Evolutionary conservation across 2,113 vertebrate species (phyloP).

Genomic region (Poicephalus meyeri): DNA sequence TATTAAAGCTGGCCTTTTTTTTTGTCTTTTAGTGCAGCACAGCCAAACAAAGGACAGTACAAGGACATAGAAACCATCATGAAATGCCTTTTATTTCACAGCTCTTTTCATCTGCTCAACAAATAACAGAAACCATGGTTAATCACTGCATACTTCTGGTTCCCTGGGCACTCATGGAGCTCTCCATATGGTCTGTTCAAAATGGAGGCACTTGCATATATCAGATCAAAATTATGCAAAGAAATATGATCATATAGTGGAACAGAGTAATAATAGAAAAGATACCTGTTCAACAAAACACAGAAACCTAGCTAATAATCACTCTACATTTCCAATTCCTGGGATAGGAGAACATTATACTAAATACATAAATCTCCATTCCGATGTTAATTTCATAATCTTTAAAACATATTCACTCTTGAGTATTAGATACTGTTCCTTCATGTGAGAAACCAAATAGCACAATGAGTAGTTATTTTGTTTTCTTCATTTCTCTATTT

Average conservation of each 20-base stretch:
- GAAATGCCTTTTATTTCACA: conserved; percentile 67
- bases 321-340: conserved; percentile 44
- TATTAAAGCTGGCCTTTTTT: conserved; percentile 37
- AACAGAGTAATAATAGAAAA: conserved; percentile 68
- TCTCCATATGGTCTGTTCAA: conserved; percentile 75
- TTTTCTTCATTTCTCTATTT: conserved; percentile 21
- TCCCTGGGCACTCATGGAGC: conserved; percentile 73
- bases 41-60: conserved; percentile 70
- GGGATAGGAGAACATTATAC: conserved; percentile 34
- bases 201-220: conserved; percentile 66
- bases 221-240: conserved; percentile 74
- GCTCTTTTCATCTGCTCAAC: conserved; percentile 71
- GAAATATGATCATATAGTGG: conserved; percentile 61
- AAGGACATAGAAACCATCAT: conserved; percentile 70
- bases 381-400: conserved; percentile 56
- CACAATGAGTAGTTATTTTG: neutral
- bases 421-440: conserved; percentile 50
- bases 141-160: conserved; percentile 61
- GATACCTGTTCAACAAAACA: conserved; percentile 69
- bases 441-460: neutral
- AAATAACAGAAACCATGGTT: conserved; percentile 69
- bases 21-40: conserved; percentile 9
- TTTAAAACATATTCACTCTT: conserved; percentile 44
- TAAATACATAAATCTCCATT: conserved; percentile 65
- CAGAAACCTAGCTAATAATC: conserved; percentile 70